Base-by-base conservation (phyloP, 2,113 vertebrate genomes). In the Tyto alba region DNA sequence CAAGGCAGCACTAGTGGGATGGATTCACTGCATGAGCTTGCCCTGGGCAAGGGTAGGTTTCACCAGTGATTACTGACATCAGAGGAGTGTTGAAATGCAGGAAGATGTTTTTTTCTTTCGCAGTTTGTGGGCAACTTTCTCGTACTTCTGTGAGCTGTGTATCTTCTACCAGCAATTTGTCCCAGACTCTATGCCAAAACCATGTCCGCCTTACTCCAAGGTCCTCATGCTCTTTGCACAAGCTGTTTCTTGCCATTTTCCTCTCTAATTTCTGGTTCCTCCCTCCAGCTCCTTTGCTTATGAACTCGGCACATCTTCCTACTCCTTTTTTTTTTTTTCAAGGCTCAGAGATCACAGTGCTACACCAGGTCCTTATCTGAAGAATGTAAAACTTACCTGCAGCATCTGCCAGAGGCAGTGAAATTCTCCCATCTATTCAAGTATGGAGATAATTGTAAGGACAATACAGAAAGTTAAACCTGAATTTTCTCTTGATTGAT, bases 101-200 rank as follows among this genome's bases (percentile, higher is more conserved):
- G 88, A 85, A 88, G 60, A 75, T 64, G 32, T 15, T 71, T 76
- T 80, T 88, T 88, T 77, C 68, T 87, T 71, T 91, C 32, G 6
- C 72, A 93, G 69, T 88, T 64, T 94, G 69, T 4, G 48, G 95
- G 88, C 62, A 85, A 43, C 69, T 85, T 82, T 63, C 74, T 91
- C 3, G 0, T 85, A 94, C 50, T 85, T 85, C 56, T 78, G 1
- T 4, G 48, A 82, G 52, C 64, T 52, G 43, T 7, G 38, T 55
- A 52, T 94, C 74, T 57, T 93, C 85, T 45, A 94, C 82, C 71
- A 93, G 90, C 92, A 88, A 75, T 89, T 94, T 91, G 92, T 97
- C 92, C 66, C 81, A 79, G 64, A 68, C 40, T 68, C 69, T 22
- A 4, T 72, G 85, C 94, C 90, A 96, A 87, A 97, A 75, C 90